phyloP scores from a whole-genome alignment of 2,888 invertebrate genomes.

The Eupithecia subumbrata region DNA sequence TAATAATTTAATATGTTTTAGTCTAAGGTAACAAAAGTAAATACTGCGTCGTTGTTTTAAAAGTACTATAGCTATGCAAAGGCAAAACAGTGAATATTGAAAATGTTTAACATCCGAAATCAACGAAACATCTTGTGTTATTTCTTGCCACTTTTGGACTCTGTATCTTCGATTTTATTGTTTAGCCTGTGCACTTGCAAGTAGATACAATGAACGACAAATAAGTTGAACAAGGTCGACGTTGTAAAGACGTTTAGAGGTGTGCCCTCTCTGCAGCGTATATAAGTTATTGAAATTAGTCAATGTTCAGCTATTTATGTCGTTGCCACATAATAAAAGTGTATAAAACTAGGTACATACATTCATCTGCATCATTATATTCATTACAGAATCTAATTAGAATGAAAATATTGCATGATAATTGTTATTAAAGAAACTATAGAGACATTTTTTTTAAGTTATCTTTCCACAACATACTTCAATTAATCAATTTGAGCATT shows the following conservation, averaged over 20 bases:
- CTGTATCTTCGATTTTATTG: background rate
- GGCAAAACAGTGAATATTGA: background rate
- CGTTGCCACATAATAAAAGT: background rate
- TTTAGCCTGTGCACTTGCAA: background rate
- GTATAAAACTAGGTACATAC: background rate
- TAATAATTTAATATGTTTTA: background rate
- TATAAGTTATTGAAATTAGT: background rate
- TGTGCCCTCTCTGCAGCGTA: background rate
- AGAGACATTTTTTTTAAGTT: background rate
- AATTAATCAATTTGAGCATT: background rate
- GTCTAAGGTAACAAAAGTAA: constrained; percentile 16
- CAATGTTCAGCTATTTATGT: background rate
- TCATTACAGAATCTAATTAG: background rate
- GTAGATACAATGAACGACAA: background rate
- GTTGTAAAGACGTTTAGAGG: background rate
- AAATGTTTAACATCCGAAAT: background rate
- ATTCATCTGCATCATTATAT: background rate
- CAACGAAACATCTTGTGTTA: background rate
- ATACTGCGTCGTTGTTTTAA: constrained; percentile 8
- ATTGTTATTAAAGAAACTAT: background rate
- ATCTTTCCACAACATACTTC: background rate
- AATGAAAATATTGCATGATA: background rate
- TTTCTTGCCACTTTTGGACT: background rate
- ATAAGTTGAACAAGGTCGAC: background rate
- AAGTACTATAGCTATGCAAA: background rate